phyloP scores from a whole-genome alignment of 2,888 invertebrate genomes.

The Dynastes grantii region DNA sequence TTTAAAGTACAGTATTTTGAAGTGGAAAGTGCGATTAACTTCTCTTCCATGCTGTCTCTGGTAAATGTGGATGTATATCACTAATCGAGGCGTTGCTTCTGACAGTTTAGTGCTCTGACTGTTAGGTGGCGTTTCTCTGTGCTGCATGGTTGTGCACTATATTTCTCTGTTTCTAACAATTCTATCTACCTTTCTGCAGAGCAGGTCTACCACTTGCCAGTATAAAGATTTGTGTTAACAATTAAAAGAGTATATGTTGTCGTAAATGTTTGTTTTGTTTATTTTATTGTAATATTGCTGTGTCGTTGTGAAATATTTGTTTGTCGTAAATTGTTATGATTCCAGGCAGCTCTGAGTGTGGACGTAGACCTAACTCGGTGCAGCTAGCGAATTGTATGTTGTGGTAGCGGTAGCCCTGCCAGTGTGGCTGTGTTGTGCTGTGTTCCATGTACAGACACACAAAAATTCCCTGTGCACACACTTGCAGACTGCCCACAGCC shows the following conservation, averaged over 20 bases:
- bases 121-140: conserved; percentile 62
- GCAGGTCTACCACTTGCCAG: conserved; percentile 66
- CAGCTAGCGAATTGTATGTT: conserved; percentile 64
- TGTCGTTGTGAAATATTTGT: conserved; percentile 50
- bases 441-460: conserved; percentile 67
- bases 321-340: conserved; percentile 49
- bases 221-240: conserved; percentile 45
- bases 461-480: conserved; percentile 66
- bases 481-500: conserved; percentile 69
- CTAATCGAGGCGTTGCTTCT: conserved; percentile 53
- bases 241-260: conserved; percentile 36
- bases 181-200: conserved; percentile 62
- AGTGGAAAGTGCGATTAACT: conserved; percentile 51
- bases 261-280: conserved; percentile 29
- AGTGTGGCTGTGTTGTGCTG: conserved; percentile 71
- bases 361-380: conserved; percentile 50
- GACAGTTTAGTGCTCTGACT: conserved; percentile 54
- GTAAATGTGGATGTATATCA: conserved; percentile 54
- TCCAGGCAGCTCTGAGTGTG: conserved; percentile 51
- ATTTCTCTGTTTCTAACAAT: conserved; percentile 52
- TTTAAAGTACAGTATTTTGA: conserved; percentile 38
- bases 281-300: conserved; percentile 41
- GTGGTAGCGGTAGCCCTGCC: conserved; percentile 72
- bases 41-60: conserved; percentile 55
- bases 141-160: conserved; percentile 65